Base-by-base conservation (phyloP, 2,797 vertebrate species). In the Lagodon rhomboides region DNA sequence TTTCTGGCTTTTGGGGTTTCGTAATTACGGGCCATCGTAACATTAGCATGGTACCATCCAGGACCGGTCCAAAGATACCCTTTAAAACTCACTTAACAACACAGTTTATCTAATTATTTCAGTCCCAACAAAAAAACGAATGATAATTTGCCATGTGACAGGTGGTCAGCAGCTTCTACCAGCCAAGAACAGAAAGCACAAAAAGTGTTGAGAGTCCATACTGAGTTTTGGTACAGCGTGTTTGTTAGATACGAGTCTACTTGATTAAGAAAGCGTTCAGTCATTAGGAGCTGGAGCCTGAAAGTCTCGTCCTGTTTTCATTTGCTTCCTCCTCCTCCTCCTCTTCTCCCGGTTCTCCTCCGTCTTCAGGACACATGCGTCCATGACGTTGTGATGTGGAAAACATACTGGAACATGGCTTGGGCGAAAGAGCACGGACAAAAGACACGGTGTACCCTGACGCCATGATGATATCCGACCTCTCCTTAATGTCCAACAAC, bases 351-450 rank as follows among this genome's bases (percentile, higher is more conserved):
- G 4, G 54, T 69, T 68, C 59, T 61, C 43, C 17, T 76, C 70
- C 2, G 15, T 80, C 79, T 69, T 77, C 44, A 23, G 23, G 84
- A 76, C 60, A 77, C 43, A 67, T 5, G 5, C 17, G 12, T 7
- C 13, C 34, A 27, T 15, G 46, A 68, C 73, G 15, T 65, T 63
- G 61, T 11, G 11, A 67, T 70, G 78, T 86, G 88, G 85, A 82
- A 89, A 88, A 73, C 59, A 3, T 4, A 41, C 71, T 65, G 62
- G 60, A 75, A 68, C 65, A 23, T 17, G 68, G 3, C 20, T 60
- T 27, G 47, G 15, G 59, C 58, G 18, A 49, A 2, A 56, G 41
- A 23, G 12, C 12, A 12, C 10, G 60, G 12, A 62, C 61, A 55
- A 22, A 70, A 51, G 30, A 30, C 62, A 22, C 9, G 0, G 25